Percentiles rank a stretch among this genome's conserved stretches.
phyloP scores from a whole-genome alignment of 2,113 vertebrate genomes.

The Gavia stellata region DNA sequence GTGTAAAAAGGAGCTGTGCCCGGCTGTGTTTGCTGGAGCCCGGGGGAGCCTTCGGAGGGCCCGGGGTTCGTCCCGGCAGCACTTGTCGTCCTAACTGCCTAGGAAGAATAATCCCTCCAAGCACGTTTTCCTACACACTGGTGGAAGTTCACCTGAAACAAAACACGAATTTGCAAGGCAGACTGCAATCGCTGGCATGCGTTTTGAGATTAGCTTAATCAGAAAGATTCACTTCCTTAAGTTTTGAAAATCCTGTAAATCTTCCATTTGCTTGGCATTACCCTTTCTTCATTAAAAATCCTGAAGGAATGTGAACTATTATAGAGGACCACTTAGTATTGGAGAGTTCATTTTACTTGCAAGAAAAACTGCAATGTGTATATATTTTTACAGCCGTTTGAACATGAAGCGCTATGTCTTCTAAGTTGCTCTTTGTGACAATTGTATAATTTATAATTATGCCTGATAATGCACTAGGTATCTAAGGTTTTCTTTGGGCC shows the following conservation, averaged over 20 bases:
- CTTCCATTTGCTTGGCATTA: neutral
- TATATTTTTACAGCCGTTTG: neutral
- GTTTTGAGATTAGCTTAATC: neutral
- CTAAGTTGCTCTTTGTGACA: neutral
- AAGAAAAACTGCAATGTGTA: neutral
- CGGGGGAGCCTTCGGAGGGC: neutral
- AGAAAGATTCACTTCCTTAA: neutral
- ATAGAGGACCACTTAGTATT: neutral
- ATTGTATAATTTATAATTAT: neutral
- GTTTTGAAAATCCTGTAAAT: fast-evolving
- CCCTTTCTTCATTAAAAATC: neutral
- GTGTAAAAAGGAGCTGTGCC: fast-evolving
- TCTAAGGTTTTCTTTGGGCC: neutral
- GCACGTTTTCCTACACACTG: fast-evolving
- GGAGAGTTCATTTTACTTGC: neutral
- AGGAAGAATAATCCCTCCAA: fast-evolving
- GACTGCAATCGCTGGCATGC: fast-evolving
- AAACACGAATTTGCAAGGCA: neutral
- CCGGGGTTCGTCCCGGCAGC: fast-evolving
- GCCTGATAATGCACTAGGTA: too few relatives aligned
- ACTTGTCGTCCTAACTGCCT: fast-evolving
- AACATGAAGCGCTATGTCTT: fast-evolving
- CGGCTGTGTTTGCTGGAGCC: neutral
- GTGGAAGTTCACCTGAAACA: neutral
- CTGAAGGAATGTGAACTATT: neutral